Evolutionary conservation across 2,113 vertebrate species (phyloP).

Genomic region (Rhynchopsitta pachyrhyncha): DNA sequence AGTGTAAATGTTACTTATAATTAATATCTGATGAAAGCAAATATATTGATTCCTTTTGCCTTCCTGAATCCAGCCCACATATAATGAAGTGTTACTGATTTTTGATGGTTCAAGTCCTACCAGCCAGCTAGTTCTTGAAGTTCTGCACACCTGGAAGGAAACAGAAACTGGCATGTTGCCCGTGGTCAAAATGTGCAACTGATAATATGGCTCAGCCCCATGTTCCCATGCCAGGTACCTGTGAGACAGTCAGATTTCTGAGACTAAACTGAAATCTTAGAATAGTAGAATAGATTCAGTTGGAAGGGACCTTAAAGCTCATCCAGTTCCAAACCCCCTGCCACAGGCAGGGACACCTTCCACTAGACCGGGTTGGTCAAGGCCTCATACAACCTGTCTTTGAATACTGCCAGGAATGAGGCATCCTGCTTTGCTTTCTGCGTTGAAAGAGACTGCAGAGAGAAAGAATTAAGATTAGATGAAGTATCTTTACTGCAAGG

Average conservation of each 20-base stretch:
- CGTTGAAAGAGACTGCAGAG: background rate
- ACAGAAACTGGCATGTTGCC: background rate
- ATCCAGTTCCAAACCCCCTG: background rate
- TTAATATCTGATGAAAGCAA: background rate
- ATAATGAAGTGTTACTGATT: background rate
- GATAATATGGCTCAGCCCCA: accelerated
- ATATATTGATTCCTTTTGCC: background rate
- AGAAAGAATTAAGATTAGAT: background rate
- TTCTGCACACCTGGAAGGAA: background rate
- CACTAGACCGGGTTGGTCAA: background rate
- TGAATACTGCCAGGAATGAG: background rate
- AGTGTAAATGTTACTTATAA: conserved; percentile 2
- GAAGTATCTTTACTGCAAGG: background rate
- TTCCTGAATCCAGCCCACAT: background rate
- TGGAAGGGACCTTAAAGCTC: background rate
- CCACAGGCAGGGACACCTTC: background rate
- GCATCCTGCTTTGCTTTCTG: background rate
- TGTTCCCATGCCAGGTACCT: background rate
- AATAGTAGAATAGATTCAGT: background rate
- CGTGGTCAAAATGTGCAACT: background rate
- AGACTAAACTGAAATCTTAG: background rate
- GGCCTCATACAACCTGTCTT: background rate
- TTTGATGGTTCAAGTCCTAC: background rate
- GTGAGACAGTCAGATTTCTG: background rate
- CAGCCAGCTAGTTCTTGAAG: background rate